A percentile compares a stretch with the other conserved stretches of the same genome.
Conservation (phyloP, 2,113 vertebrate genomes). For the Amazona vittata region DNA sequence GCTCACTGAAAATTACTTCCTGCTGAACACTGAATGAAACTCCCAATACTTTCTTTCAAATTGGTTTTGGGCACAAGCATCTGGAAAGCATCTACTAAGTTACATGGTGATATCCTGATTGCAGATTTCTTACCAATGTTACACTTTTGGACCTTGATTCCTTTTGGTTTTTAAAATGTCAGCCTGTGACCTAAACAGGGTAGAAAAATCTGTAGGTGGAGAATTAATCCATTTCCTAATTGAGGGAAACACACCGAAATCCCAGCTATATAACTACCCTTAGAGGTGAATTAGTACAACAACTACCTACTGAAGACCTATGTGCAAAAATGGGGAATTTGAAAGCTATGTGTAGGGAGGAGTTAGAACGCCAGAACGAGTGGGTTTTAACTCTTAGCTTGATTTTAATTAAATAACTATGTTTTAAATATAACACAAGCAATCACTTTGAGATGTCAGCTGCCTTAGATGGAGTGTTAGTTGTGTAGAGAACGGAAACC, state of each 20-base stretch:
- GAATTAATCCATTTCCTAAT: constrained; percentile 27
- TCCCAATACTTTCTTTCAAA: neutral
- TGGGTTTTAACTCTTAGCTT: constrained; percentile 31
- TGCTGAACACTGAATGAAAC: neutral
- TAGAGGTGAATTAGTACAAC: neutral
- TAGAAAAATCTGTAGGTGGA: neutral
- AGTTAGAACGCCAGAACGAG: constrained; percentile 35
- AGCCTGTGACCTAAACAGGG: neutral
- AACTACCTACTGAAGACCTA: neutral
- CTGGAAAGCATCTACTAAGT: neutral
- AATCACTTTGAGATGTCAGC: neutral
- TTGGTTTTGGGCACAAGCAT: neutral
- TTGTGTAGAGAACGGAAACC: neutral
- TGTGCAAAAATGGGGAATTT: constrained; percentile 15
- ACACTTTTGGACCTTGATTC: neutral
- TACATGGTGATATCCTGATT: neutral
- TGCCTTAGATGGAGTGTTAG: neutral
- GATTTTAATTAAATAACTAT: constrained; percentile 49
- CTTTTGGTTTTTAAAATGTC: neutral
- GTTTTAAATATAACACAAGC: constrained; percentile 34
- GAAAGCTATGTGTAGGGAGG: neutral
- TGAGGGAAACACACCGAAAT: neutral
- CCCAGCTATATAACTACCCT: neutral
- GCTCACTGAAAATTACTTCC: neutral
- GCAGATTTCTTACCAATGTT: neutral